phyloP scores from a whole-genome alignment of 2,113 vertebrate genomes.

The Sceloporus tristichus region DNA sequence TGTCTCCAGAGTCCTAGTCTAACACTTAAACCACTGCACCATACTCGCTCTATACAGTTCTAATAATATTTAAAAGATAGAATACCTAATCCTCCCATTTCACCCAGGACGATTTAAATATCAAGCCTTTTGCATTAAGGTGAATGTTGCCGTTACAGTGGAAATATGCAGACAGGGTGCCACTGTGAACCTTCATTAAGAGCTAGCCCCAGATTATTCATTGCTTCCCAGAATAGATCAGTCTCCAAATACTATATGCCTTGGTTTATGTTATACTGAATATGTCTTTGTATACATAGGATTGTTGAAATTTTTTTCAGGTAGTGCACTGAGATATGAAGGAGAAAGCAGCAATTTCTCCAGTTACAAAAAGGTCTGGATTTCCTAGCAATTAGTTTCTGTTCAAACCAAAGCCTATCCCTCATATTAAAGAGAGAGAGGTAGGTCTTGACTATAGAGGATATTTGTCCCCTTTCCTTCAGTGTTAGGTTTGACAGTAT shows the following conservation, averaged over 20 bases:
- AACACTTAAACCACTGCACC: too few relatives aligned
- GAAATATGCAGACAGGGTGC: not conserved
- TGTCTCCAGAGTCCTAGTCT: too few relatives aligned
- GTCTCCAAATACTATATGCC: not conserved
- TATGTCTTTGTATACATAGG: not conserved
- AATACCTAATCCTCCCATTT: not conserved
- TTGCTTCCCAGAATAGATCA: not conserved
- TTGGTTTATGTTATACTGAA: not conserved
- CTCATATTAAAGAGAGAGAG: not conserved
- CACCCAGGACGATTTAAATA: not conserved
- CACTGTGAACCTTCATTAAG: not conserved
- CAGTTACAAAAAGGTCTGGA: not conserved
- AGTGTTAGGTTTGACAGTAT: not conserved
- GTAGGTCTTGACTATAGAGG: not conserved
- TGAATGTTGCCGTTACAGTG: not conserved
- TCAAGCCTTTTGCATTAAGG: not conserved
- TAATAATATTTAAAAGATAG: slow-evolving; percentile 1
- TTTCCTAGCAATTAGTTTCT: not conserved
- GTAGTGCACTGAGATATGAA: not conserved
- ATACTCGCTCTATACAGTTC: not conserved
- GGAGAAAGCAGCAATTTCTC: not conserved
- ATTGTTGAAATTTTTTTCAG: not conserved
- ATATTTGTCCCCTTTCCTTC: not conserved
- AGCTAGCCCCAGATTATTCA: not conserved
- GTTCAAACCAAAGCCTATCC: too few relatives aligned